A percentile compares a stretch with the other conserved stretches of the same genome.
Evolutionary conservation across 2,888 invertebrate species (phyloP).

Genomic region (Mythimna loreyi): DNA sequence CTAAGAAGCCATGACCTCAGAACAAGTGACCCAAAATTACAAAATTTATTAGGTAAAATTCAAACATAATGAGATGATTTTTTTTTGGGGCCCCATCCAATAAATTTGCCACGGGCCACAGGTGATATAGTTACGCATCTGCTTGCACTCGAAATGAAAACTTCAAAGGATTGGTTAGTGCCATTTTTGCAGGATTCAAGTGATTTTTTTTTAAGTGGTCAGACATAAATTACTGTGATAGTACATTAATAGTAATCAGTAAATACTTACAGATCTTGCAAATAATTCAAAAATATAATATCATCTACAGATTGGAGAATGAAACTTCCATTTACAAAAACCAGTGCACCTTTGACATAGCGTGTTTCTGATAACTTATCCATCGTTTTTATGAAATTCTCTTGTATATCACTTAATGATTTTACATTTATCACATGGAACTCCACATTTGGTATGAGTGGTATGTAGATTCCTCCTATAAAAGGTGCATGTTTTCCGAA

Average conservation of each 20-base stretch:
- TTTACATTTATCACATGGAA: slow-evolving; percentile 80
- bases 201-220: no score
- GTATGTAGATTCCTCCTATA: slow-evolving; percentile 83
- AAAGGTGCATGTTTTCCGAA: slow-evolving; percentile 69
- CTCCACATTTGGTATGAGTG: slow-evolving; percentile 82
- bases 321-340: slow-evolving; percentile 86
- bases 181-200: no score
- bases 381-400: slow-evolving; percentile 73
- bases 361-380: slow-evolving; percentile 73
- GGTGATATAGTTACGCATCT: no score
- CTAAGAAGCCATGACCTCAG: no score
- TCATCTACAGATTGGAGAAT: slow-evolving; percentile 80
- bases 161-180: no score
- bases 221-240: no score
- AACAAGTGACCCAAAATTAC: no score
- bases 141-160: no score
- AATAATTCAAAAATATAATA: slow-evolving; percentile 82
- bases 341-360: slow-evolving; percentile 82
- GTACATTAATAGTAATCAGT: background rate
- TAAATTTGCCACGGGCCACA: no score
- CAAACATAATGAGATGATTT: no score
- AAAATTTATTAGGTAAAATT: no score
- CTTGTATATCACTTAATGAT: slow-evolving; percentile 69
- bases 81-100: no score
- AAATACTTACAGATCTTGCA: slow-evolving; percentile 82